phyloP scores from a whole-genome alignment of 2,888 invertebrate species.

The Odontothrips loti region DNA sequence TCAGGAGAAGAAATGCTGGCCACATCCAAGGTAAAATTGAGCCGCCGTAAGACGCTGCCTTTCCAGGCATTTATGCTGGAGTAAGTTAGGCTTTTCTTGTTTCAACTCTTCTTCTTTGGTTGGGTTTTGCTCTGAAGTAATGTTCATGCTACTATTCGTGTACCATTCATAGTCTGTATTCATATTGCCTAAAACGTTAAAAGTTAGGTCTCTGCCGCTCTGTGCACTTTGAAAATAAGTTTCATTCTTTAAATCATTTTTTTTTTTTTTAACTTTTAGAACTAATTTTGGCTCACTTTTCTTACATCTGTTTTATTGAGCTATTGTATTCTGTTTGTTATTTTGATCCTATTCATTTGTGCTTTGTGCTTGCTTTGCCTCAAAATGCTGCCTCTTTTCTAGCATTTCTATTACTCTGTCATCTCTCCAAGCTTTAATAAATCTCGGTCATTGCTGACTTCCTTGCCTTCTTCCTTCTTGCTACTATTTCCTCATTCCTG shows the following conservation, averaged over 20 bases:
- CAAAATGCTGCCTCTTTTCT: not conserved
- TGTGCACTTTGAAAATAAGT: not conserved
- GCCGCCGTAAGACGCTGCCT: constrained; percentile 44
- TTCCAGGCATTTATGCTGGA: not conserved
- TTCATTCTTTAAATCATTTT: not conserved
- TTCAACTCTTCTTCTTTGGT: not conserved
- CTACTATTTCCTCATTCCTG: not conserved
- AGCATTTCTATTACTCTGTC: no score
- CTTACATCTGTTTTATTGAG: not conserved
- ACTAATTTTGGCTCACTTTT: not conserved
- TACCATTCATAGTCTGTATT: not conserved
- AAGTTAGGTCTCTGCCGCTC: not conserved
- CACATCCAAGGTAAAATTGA: constrained; percentile 54
- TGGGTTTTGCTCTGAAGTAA: not conserved
- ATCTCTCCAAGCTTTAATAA: not conserved
- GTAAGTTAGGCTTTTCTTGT: not conserved
- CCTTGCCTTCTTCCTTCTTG: not conserved
- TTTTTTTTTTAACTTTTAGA: not conserved
- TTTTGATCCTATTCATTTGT: not conserved
- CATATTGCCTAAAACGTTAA: no score
- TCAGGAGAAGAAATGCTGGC: constrained; percentile 53
- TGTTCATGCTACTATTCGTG: not conserved
- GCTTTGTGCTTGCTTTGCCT: not conserved
- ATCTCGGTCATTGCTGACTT: not conserved
- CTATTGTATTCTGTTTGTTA: not conserved